A percentile compares a stretch with the other conserved stretches of the same genome.
phyloP scores from a whole-genome alignment of 2,113 vertebrate species.

The Thalassarche chlororhynchos region DNA sequence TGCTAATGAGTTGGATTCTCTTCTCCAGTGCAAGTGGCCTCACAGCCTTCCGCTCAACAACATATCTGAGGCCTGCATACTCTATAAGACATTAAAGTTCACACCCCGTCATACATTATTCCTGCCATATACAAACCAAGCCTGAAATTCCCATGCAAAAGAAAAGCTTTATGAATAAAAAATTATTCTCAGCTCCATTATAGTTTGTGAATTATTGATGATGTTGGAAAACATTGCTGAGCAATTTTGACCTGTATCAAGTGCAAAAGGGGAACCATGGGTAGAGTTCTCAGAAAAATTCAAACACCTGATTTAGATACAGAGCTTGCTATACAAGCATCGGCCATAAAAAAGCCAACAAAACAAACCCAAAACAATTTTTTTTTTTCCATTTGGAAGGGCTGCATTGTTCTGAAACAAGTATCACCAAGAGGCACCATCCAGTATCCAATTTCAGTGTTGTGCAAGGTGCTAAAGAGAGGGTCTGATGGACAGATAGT shows the following conservation, averaged over 20 bases:
- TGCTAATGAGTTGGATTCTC: neutral
- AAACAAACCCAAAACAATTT: neutral
- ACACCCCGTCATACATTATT: neutral
- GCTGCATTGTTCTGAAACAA: neutral
- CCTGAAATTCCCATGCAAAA: neutral
- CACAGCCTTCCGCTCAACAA: neutral
- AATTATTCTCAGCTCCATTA: neutral
- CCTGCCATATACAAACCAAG: neutral
- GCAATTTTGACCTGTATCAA: neutral
- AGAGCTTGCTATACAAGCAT: neutral
- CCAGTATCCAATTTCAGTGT: neutral
- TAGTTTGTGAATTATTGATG: neutral
- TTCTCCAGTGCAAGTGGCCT: neutral
- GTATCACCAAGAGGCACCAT: neutral
- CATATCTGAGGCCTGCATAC: neutral
- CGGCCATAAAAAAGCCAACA: neutral
- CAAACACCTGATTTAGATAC: neutral
- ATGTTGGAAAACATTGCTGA: neutral
- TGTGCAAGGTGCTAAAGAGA: neutral
- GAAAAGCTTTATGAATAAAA: neutral
- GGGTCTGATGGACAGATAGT: neutral
- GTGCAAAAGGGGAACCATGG: neutral
- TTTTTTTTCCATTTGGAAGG: neutral
- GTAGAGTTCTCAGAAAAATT: conserved; percentile 1
- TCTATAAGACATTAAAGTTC: neutral